These are phyloP conservation scores for Harpagifer antarcticus DNA, from an alignment of 2,797 vertebrate species.

Conservation along the genomic window DNA sequence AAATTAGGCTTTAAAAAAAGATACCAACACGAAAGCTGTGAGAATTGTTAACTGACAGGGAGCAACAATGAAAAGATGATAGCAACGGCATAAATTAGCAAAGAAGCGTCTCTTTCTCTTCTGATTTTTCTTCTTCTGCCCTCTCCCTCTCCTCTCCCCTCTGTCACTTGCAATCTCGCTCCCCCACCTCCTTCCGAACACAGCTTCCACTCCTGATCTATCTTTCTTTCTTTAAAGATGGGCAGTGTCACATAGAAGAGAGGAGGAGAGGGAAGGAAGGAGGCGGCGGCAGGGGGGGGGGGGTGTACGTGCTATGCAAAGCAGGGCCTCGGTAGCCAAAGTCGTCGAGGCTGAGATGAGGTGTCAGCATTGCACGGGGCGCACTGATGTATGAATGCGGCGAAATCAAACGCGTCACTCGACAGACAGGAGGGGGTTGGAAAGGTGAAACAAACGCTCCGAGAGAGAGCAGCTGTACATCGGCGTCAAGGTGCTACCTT, in stretches of 20 bases:
- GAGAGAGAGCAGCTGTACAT: slow-evolving; percentile 96
- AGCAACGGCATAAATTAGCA: slow-evolving; percentile 71
- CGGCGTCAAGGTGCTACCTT: slow-evolving; percentile 93
- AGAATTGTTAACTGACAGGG: slow-evolving; percentile 62
- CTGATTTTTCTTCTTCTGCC: slow-evolving; percentile 61
- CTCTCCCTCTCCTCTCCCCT: slow-evolving; percentile 48
- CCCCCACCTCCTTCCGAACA: slow-evolving; percentile 49
- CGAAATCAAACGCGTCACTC: slow-evolving; percentile 99
- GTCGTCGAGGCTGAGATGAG: slow-evolving; percentile 97
- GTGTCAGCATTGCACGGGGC: slow-evolving; percentile 96
- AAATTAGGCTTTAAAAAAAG: slow-evolving; percentile 27
- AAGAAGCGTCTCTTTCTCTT: slow-evolving; percentile 53
- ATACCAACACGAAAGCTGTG: slow-evolving; percentile 30
- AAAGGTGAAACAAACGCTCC: slow-evolving; percentile 91
- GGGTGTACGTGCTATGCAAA: slow-evolving; percentile 97
- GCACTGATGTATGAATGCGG: slow-evolving; percentile 99
- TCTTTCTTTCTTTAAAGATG: slow-evolving; percentile 87
- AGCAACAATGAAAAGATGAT: slow-evolving; percentile 69
- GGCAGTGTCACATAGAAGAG: slow-evolving; percentile 80
- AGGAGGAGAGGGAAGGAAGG: slow-evolving; percentile 79
- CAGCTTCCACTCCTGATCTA: slow-evolving; percentile 68
- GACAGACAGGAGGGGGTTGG: slow-evolving; percentile 89
- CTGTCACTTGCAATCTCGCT: slow-evolving; percentile 68
- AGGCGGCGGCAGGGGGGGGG: slow-evolving; percentile 65
- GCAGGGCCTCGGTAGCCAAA: slow-evolving; percentile 96